Evolutionary conservation across 2,888 invertebrate genomes (phyloP).

Genomic region (Isotomurus palustris): DNA sequence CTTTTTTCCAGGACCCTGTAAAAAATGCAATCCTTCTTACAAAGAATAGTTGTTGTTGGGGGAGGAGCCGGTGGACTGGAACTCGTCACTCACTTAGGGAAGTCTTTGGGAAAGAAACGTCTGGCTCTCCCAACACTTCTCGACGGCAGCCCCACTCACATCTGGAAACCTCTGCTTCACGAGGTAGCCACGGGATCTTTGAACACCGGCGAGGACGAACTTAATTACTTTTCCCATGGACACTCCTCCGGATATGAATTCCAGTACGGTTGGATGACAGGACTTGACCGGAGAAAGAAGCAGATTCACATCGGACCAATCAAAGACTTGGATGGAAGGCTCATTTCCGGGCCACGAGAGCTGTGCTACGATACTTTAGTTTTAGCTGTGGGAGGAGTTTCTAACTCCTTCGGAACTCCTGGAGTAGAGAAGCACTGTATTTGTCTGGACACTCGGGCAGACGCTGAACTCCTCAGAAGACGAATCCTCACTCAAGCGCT

Average conservation of each 20-base stretch:
- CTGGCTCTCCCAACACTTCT: conserved; percentile 22
- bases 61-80: conserved; percentile 38
- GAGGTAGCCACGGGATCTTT: conserved; percentile 25
- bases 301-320: conserved; percentile 24
- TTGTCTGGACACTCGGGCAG: conserved; percentile 27
- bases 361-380: conserved; percentile 33
- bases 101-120: conserved; percentile 17
- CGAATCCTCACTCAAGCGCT: conserved; percentile 28
- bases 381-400: conserved; percentile 26
- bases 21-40: background rate
- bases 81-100: conserved; percentile 25
- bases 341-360: conserved; percentile 13
- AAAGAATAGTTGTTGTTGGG: conserved; percentile 22
- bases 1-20: background rate
- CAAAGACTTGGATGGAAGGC: conserved; percentile 9
- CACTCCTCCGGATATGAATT: conserved; percentile 27
- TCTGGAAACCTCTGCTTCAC: conserved; percentile 38
- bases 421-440: conserved; percentile 34
- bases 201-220: conserved; percentile 37
- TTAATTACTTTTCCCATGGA: conserved; percentile 37
- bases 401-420: conserved; percentile 34
- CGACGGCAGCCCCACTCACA: conserved; percentile 27
- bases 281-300: conserved; percentile 23
- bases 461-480: conserved; percentile 33
- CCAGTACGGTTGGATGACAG: conserved; percentile 34